Evolutionary conservation across 2,888 invertebrate species (phyloP).

Genomic region (Mechanitis mazaeus): DNA sequence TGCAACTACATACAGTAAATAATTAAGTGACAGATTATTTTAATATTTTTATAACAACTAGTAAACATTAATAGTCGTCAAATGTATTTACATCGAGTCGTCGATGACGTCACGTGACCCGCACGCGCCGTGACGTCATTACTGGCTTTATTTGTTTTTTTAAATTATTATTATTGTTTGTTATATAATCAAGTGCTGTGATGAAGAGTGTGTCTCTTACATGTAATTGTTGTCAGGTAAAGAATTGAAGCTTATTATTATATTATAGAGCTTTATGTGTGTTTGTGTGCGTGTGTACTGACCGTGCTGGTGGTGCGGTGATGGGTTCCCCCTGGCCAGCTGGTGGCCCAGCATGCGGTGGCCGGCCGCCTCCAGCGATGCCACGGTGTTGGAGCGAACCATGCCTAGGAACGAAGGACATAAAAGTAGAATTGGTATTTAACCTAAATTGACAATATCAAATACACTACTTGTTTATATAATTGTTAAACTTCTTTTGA

Average conservation of each 20-base stretch:
- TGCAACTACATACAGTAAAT: too few species aligned
- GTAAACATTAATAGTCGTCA: conserved; percentile 5
- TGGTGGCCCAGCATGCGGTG: conserved; percentile 84
- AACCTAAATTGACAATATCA: too few species aligned
- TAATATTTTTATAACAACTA: not conserved
- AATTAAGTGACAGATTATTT: too few species aligned
- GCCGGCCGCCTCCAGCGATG: conserved; percentile 81
- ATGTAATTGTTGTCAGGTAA: too few species aligned
- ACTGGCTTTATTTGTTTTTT: conserved; percentile 15
- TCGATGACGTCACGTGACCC: conserved; percentile 29
- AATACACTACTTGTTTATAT: too few species aligned
- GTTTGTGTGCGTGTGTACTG: not conserved
- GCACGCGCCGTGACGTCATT: conserved; percentile 17
- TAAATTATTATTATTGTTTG: conserved; percentile 13
- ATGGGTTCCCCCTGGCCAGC: conserved; percentile 84
- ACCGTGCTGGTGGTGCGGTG: conserved; percentile 61
- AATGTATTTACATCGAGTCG: conserved; percentile 9
- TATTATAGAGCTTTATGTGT: not conserved
- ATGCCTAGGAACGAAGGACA: conserved; percentile 66
- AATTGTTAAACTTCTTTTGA: too few species aligned
- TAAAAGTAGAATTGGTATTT: too few species aligned
- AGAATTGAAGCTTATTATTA: not conserved
- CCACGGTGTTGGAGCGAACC: conserved; percentile 79
- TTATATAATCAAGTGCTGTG: not conserved
- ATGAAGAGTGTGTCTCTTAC: not conserved